Conservation (phyloP, 1,140 invertebrate genomes). For the Venustaconcha ellipsiformis region DNA sequence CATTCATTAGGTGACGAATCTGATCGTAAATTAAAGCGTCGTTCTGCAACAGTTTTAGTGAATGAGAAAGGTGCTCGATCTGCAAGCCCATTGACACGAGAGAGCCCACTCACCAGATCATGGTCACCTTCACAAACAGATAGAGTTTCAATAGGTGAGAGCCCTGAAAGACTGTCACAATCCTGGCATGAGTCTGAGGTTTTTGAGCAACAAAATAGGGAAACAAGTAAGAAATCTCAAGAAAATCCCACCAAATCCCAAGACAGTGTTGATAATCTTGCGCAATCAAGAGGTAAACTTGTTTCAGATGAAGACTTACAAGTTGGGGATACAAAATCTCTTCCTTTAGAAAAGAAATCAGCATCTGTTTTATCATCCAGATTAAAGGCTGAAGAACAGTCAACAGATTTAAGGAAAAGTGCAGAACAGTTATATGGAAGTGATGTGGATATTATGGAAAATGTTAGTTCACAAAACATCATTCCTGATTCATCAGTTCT, state of each 20-base stretch:
- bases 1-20: conserved; percentile 35
- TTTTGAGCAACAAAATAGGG: conserved; percentile 9
- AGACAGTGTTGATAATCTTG: no score
- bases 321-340: no score
- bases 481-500: no score
- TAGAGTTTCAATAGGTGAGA: not conserved
- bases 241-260: conserved; percentile 19
- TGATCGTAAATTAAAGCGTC: conserved; percentile 44
- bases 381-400: no score
- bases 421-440: no score
- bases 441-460: no score
- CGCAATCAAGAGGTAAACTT: no score
- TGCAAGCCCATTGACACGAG: conserved; percentile 28
- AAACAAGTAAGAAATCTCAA: not conserved
- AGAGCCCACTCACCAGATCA: conserved; percentile 27
- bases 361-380: no score
- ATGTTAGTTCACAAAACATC: no score
- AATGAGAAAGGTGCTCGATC: conserved; percentile 23
- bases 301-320: no score
- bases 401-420: no score
- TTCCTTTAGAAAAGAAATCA: no score
- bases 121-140: conserved; percentile 21
- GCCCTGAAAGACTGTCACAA: conserved; percentile 20
- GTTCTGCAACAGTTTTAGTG: conserved; percentile 39
- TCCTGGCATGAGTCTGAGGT: conserved; percentile 21